These are phyloP conservation scores for Pyrgilauda ruficollis DNA, from an alignment of 2,113 vertebrate genomes.

Conservation along the genomic window DNA sequence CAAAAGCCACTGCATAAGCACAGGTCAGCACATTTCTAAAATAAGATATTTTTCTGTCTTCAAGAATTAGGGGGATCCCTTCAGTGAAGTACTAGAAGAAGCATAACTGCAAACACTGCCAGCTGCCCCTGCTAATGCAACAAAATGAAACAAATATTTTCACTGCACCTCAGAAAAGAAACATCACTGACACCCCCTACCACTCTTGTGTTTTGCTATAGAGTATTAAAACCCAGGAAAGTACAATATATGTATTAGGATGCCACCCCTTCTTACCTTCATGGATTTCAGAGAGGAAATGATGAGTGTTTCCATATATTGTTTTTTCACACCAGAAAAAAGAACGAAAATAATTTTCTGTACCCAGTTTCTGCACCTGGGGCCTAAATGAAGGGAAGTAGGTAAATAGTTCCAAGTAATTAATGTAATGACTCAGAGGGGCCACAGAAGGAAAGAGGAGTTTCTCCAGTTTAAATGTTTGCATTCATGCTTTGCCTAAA, in stretches of 20 bases:
- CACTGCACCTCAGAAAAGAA: background rate
- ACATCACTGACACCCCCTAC: background rate
- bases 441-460: constrained; percentile 51
- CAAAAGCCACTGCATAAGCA: background rate
- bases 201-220: background rate
- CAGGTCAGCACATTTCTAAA: background rate
- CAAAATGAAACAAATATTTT: constrained; percentile 18
- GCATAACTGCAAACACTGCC: background rate
- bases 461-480: constrained; percentile 58
- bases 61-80: background rate
- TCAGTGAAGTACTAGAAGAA: background rate
- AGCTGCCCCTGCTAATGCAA: constrained; percentile 2
- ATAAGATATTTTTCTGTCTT: background rate
- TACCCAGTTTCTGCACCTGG: constrained; percentile 48
- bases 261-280: background rate
- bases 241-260: background rate
- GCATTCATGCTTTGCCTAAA: constrained; percentile 56
- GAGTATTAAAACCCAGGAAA: background rate
- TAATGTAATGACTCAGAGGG: constrained; percentile 51
- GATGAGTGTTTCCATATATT: constrained; percentile 6
- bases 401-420: constrained; percentile 61
- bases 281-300: constrained; percentile 5
- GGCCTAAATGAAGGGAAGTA: constrained; percentile 48
- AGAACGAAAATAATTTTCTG: constrained; percentile 37
- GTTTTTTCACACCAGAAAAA: background rate